Evolutionary conservation across 2,888 invertebrate genomes (phyloP).

Genomic region (Sarcophaga subvicina): DNA sequence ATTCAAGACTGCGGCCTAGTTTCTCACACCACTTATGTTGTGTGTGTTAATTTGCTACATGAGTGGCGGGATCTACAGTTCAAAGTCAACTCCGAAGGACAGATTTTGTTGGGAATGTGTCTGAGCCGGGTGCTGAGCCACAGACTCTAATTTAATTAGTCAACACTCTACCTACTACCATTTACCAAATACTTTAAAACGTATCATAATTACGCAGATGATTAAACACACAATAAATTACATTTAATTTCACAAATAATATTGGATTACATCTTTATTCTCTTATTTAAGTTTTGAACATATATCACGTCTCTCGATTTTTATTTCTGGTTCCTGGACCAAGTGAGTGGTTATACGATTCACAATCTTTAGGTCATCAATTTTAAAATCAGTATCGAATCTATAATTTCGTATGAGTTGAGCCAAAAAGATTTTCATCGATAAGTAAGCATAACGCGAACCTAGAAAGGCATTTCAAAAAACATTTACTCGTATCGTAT

Average conservation of each 20-base stretch:
- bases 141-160: too few species aligned
- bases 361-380: constrained; percentile 75
- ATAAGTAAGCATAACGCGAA: constrained; percentile 76
- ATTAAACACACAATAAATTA: too few species aligned
- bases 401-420: constrained; percentile 76
- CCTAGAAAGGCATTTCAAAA: constrained; percentile 70
- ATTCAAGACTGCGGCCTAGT: too few species aligned
- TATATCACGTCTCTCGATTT: constrained; percentile 49
- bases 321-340: constrained; percentile 72
- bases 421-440: constrained; percentile 75
- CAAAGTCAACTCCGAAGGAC: too few species aligned
- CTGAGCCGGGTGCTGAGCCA: too few species aligned
- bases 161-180: neutral
- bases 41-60: too few species aligned
- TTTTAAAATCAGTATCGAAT: constrained; percentile 75
- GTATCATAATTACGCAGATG: neutral
- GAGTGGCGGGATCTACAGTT: too few species aligned
- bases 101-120: too few species aligned
- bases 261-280: too few species aligned
- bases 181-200: neutral
- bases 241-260: too few species aligned
- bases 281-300: neutral
- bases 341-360: constrained; percentile 77
- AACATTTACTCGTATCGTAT: too few species aligned
- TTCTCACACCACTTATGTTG: too few species aligned